phyloP scores from a whole-genome alignment of 2,113 vertebrate genomes.

The Semnornis frantzii region DNA sequence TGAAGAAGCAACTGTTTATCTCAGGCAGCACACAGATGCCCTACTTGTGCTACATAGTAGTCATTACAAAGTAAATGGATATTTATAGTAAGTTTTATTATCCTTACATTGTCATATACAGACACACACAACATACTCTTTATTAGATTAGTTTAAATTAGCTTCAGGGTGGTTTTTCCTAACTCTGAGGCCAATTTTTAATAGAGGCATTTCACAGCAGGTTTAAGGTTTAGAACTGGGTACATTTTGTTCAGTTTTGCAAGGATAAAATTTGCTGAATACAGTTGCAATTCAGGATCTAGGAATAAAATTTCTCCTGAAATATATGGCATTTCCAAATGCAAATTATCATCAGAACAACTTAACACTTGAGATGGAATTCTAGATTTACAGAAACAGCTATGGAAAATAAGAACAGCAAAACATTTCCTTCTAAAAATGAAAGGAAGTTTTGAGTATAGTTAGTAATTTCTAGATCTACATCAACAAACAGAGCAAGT shows the following conservation, averaged over 20 bases:
- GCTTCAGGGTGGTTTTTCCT: background rate
- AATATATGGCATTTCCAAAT: background rate
- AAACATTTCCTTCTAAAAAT: background rate
- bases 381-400: background rate
- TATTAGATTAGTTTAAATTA: background rate
- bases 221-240: background rate
- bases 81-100: background rate
- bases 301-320: constrained; percentile 1
- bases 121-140: background rate
- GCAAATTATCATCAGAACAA: background rate
- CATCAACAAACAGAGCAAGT: background rate
- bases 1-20: background rate
- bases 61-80: background rate
- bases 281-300: background rate
- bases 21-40: background rate
- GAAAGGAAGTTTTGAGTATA: background rate
- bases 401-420: background rate
- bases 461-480: background rate
- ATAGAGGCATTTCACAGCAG: background rate
- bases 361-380: background rate
- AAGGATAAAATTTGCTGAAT: background rate
- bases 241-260: background rate
- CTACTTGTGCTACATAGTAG: background rate
- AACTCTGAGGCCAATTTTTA: background rate
- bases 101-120: background rate